phyloP scores from a whole-genome alignment of 1,140 invertebrate genomes.

The Conus ventricosus region DNA sequence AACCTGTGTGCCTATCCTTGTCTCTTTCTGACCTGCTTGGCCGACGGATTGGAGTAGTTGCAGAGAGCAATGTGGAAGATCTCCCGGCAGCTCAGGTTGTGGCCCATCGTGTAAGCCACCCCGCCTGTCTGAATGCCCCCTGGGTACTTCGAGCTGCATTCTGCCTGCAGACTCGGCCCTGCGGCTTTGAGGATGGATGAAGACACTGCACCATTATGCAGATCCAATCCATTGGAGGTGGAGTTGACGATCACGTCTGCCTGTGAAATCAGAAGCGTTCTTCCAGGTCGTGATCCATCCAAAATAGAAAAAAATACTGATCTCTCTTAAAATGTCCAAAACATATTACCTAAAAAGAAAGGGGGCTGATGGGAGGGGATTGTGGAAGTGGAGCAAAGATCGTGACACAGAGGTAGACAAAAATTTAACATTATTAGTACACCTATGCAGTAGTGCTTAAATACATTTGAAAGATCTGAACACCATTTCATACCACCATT shows the following conservation, averaged over 20 bases:
- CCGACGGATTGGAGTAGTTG: slow-evolving; percentile 28
- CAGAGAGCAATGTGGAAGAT: slow-evolving; percentile 51
- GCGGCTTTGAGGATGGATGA: slow-evolving; percentile 54
- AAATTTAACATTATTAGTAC: too few species aligned
- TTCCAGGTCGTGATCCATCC: too few species aligned
- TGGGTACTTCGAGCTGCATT: slow-evolving; percentile 50
- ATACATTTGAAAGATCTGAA: too few species aligned
- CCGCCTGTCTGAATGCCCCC: slow-evolving; percentile 50
- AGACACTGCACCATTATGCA: slow-evolving; percentile 57
- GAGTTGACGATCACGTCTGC: slow-evolving; percentile 65
- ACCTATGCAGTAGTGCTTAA: too few species aligned
- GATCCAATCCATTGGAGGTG: slow-evolving; percentile 47
- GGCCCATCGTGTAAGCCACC: slow-evolving; percentile 52
- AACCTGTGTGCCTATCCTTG: too few species aligned
- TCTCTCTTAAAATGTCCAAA: too few species aligned
- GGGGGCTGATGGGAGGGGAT: too few species aligned
- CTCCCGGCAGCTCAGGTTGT: slow-evolving; percentile 52
- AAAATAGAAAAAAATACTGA: too few species aligned
- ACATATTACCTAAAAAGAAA: too few species aligned
- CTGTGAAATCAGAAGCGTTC: slow-evolving; percentile 41
- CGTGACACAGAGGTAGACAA: too few species aligned
- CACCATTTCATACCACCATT: too few species aligned
- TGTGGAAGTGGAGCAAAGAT: too few species aligned
- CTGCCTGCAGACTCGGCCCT: slow-evolving; percentile 51
- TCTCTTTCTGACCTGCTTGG: slow-evolving; percentile 25